These are phyloP conservation scores for Bombus fervidus DNA, from an alignment of 1,140 invertebrate genomes.

Conservation along the genomic window DNA sequence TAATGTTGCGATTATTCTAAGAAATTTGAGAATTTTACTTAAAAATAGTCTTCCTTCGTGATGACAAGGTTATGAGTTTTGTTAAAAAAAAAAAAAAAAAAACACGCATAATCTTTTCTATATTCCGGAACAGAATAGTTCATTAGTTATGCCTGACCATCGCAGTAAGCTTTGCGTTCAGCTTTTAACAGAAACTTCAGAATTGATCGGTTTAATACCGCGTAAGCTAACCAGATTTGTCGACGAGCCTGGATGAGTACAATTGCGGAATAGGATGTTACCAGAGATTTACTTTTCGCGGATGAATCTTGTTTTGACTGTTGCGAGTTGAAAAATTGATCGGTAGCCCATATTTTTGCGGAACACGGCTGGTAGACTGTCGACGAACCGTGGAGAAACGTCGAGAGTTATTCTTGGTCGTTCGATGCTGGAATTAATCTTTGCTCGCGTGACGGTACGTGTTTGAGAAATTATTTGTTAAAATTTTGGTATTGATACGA, in stretches of 20 bases:
- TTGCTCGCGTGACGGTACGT: neutral
- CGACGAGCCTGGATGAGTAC: neutral
- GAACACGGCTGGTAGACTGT: neutral
- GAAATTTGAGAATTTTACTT: neutral
- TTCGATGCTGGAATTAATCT: neutral
- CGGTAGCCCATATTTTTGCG: neutral
- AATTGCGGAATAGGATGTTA: neutral
- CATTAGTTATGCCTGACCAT: neutral
- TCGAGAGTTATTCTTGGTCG: neutral
- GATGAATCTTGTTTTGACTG: neutral
- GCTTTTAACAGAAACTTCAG: neutral
- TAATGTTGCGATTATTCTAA: neutral
- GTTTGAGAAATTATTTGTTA: neutral
- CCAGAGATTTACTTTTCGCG: neutral
- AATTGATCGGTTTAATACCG: neutral
- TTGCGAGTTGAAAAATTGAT: neutral
- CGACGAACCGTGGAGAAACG: neutral
- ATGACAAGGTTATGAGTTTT: neutral
- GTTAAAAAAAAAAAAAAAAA: neutral
- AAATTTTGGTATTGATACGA: neutral
- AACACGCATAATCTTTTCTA: too few species aligned
- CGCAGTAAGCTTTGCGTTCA: too few species aligned
- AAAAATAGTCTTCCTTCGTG: neutral
- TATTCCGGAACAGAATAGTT: too few species aligned
- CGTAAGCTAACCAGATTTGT: neutral